These are phyloP conservation scores for Dioctria linearis DNA, from an alignment of 2,888 invertebrate species.

Conservation along the genomic window DNA sequence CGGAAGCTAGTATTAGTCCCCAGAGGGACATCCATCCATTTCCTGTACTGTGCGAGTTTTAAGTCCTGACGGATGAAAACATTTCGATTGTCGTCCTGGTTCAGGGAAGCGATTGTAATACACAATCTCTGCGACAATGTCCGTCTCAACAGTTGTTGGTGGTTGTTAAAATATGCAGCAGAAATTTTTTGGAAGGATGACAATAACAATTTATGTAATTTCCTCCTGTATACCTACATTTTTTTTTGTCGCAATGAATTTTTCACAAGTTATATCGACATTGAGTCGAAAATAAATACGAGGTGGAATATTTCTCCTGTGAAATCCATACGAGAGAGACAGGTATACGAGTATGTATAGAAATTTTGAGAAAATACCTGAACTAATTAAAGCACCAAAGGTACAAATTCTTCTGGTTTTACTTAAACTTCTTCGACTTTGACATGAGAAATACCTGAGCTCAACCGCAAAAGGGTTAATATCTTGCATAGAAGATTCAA, in stretches of 20 bases:
- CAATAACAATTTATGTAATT: background rate
- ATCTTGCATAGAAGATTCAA: background rate
- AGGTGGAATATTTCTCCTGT: no score
- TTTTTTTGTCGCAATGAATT: conserved; percentile 20
- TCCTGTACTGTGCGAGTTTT: conserved; percentile 9
- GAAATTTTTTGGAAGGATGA: conserved; percentile 32
- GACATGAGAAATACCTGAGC: conserved; percentile 29
- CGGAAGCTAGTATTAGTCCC: conserved; percentile 40
- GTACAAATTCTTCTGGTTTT: conserved; percentile 10
- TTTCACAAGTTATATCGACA: background rate
- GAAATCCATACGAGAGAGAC: no score
- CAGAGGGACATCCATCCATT: conserved; percentile 5
- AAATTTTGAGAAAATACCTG: conserved; percentile 29
- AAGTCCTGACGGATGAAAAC: conserved; percentile 7
- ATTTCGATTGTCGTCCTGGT: background rate
- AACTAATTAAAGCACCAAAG: conserved; percentile 31
- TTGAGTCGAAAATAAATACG: no score
- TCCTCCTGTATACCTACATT: background rate
- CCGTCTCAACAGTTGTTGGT: conserved; percentile 12
- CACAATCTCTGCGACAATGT: conserved; percentile 16
- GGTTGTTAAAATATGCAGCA: conserved; percentile 39
- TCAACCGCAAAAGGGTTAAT: conserved; percentile 11
- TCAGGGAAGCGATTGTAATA: background rate
- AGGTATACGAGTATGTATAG: background rate
- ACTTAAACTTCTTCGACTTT: conserved; percentile 20